Percentiles rank a stretch among this genome's conserved stretches.
These are phyloP conservation scores for Fistularia tabacaria DNA, from an alignment of 2,797 vertebrate genomes.

Conservation along the genomic window DNA sequence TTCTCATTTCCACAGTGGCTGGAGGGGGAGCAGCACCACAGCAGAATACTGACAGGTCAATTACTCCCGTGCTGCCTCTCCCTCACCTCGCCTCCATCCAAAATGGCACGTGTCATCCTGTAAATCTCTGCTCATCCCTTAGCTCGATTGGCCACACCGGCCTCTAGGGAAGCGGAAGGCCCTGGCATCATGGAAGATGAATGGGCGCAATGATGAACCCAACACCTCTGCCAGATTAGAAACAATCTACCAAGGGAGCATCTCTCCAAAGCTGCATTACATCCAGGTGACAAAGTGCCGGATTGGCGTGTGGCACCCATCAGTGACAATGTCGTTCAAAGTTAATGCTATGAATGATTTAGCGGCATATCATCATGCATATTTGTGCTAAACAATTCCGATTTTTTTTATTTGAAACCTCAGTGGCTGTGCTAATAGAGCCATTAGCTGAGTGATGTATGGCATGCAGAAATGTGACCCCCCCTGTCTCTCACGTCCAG, in stretches of 20 bases:
- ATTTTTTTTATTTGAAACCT: conserved; percentile 75
- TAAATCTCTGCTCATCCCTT: conserved; percentile 83
- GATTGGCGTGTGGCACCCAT: conserved; percentile 47
- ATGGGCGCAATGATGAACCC: conserved; percentile 75
- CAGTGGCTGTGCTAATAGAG: conserved; percentile 71
- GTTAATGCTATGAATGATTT: conserved; percentile 81
- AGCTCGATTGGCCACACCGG: conserved; percentile 64
- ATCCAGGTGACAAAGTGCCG: conserved; percentile 62
- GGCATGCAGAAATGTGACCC: conserved; percentile 69
- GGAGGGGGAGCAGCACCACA: conserved; percentile 68
- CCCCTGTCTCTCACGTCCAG: conserved; percentile 48
- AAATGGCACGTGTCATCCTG: conserved; percentile 75
- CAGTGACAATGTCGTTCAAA: conserved; percentile 79
- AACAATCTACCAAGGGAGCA: conserved; percentile 68
- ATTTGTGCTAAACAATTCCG: conserved; percentile 76
- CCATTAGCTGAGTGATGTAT: conserved; percentile 77
- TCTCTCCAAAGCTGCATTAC: conserved; percentile 61
- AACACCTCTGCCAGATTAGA: conserved; percentile 76
- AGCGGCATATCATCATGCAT: conserved; percentile 76
- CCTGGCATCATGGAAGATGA: conserved; percentile 77
- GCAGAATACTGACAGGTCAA: conserved; percentile 90
- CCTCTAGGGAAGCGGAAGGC: conserved; percentile 72
- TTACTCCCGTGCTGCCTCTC: conserved; percentile 77
- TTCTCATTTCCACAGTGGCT: conserved; percentile 83
- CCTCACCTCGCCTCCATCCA: conserved; percentile 67